phyloP scores from a whole-genome alignment of 1,140 invertebrate species.

The Oncopodura yosiiana region DNA sequence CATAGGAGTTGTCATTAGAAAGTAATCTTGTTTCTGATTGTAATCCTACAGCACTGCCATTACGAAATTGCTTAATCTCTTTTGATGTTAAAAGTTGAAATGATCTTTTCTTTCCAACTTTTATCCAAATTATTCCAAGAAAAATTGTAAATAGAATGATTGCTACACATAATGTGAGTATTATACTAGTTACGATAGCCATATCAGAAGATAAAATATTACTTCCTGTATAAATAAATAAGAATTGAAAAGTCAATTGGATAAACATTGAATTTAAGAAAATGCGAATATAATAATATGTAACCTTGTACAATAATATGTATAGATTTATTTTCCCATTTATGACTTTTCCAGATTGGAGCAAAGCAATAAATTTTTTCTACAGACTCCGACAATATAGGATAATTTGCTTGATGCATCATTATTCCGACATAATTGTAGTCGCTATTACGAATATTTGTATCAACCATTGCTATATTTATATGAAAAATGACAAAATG shows the following conservation, averaged over 20 bases:
- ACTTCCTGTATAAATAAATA: neutral
- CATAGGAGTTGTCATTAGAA: too few relatives aligned
- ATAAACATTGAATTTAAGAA: neutral
- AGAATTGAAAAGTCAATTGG: neutral
- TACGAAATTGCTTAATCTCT: slow-evolving; percentile 15
- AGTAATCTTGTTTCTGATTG: neutral
- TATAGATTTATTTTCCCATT: slow-evolving; percentile 15
- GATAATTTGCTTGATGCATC: slow-evolving; percentile 2
- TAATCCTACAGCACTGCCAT: neutral
- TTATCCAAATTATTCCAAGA: slow-evolving; percentile 13
- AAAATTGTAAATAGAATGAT: slow-evolving; percentile 2
- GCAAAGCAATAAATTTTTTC: slow-evolving; percentile 20
- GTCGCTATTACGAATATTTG: neutral
- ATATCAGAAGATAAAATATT: neutral
- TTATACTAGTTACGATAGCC: slow-evolving; percentile 7
- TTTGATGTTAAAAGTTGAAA: slow-evolving; percentile 3
- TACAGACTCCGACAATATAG: neutral
- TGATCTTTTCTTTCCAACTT: neutral
- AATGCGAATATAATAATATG: neutral
- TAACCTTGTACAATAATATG: slow-evolving; percentile 5
- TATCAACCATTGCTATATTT: neutral
- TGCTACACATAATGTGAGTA: slow-evolving; percentile 5
- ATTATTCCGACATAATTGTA: slow-evolving; percentile 1
- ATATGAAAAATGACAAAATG: too few relatives aligned
- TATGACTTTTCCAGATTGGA: slow-evolving; percentile 15